Percentiles rank a stretch among this genome's conserved stretches.
phyloP scores from a whole-genome alignment of 2,113 vertebrate genomes.

The Telmatochromis bifrenatus region DNA sequence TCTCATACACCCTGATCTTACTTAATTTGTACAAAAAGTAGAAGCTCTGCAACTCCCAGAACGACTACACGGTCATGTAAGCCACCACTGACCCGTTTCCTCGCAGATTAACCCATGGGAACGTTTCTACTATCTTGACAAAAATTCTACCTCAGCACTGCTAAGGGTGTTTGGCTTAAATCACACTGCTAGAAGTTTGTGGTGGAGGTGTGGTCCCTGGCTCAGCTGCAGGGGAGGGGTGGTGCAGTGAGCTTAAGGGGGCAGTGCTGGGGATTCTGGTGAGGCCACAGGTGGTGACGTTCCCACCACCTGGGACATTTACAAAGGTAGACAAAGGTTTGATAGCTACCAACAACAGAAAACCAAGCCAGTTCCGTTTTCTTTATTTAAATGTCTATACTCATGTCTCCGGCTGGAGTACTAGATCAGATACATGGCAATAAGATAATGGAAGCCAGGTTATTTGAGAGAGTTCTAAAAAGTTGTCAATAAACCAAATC shows the following conservation, averaged over 20 bases:
- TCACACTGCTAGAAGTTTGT: not conserved
- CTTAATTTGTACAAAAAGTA: not conserved
- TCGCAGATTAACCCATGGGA: not conserved
- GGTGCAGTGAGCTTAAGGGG: not conserved
- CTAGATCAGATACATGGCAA: rapidly evolving
- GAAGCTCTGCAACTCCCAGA: not conserved
- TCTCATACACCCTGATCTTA: not conserved
- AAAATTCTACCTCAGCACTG: not conserved
- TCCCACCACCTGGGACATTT: not conserved
- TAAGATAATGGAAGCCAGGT: not conserved
- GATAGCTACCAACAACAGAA: not conserved
- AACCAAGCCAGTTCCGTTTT: rapidly evolving
- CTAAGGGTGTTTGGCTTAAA: not conserved
- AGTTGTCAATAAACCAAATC: not conserved
- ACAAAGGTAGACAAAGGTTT: not conserved
- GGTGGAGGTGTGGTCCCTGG: not conserved
- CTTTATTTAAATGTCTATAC: not conserved
- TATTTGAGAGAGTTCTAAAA: not conserved
- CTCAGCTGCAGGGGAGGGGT: not conserved
- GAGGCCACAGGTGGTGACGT: rapidly evolving
- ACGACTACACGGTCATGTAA: conserved; percentile 5
- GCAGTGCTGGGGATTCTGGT: not conserved
- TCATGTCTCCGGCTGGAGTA: not conserved
- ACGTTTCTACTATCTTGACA: not conserved
- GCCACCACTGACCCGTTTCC: conserved; percentile 27